Evolutionary conservation across 2,888 invertebrate species (phyloP).

Genomic region (Eumerus sabulonum): DNA sequence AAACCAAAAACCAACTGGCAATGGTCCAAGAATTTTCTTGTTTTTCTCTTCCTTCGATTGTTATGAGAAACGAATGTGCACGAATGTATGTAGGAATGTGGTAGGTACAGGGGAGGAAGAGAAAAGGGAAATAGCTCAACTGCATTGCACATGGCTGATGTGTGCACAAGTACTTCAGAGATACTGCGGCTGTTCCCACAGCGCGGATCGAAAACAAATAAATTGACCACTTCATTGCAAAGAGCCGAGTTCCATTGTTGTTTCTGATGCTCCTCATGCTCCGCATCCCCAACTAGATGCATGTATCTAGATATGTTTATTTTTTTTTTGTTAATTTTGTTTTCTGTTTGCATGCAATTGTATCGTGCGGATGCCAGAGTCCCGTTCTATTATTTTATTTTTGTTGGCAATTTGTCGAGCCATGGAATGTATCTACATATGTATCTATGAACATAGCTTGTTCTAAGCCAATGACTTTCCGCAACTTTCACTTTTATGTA

Average conservation of each 20-base stretch:
- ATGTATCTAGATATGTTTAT: not conserved
- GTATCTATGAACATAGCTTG: slow-evolving; percentile 1
- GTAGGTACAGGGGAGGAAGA: not conserved
- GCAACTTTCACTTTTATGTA: slow-evolving; percentile 44
- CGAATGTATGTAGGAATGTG: not conserved
- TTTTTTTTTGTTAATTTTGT: not conserved
- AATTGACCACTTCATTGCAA: slow-evolving; percentile 40
- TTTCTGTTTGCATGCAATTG: not conserved
- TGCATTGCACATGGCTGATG: slow-evolving; percentile 10
- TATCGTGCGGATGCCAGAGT: slow-evolving; percentile 29
- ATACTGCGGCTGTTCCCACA: slow-evolving; percentile 32
- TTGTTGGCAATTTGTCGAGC: slow-evolving; percentile 3
- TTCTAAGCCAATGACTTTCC: slow-evolving; percentile 49
- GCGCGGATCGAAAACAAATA: slow-evolving; percentile 33
- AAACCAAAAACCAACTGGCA: slow-evolving; percentile 47
- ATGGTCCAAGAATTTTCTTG: slow-evolving; percentile 45
- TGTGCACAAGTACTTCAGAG: slow-evolving; percentile 1
- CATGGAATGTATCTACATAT: slow-evolving; percentile 21
- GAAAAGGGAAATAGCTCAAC: not conserved
- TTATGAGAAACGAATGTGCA: not conserved
- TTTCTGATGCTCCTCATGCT: not conserved
- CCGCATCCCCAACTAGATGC: too few relatives aligned
- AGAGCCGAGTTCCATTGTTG: slow-evolving; percentile 28
- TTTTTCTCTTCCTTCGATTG: slow-evolving; percentile 23
- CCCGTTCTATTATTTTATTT: slow-evolving; percentile 1